Percentiles rank a stretch among this genome's conserved stretches.
Evolutionary conservation across 2,797 vertebrate species (phyloP).

Genomic region (Ambastaia sidthimunki): DNA sequence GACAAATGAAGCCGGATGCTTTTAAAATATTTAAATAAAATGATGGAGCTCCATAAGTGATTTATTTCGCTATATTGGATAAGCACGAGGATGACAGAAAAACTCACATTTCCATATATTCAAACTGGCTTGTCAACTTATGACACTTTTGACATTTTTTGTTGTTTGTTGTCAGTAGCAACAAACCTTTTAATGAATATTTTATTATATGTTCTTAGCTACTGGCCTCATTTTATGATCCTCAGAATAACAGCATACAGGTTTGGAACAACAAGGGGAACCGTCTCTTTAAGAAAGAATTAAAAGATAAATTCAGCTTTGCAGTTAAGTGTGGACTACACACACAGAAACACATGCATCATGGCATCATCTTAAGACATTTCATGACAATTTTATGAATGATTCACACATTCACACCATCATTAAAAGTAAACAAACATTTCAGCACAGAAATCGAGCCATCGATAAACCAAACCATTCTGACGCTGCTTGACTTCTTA

Average conservation of each 20-base stretch:
- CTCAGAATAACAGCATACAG: not conserved
- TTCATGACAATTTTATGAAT: conserved; percentile 14
- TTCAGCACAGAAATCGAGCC: conserved; percentile 21
- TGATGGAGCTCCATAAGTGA: not conserved
- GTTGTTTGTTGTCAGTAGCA: no score
- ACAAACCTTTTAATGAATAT: not conserved
- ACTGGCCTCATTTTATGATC: not conserved
- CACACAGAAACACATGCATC: conserved; percentile 21
- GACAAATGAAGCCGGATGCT: not conserved
- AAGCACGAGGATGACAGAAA: no score
- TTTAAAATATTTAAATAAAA: not conserved
- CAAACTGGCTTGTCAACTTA: no score
- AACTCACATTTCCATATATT: no score
- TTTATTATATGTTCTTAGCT: not conserved
- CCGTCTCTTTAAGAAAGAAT: not conserved
- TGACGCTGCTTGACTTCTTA: not conserved
- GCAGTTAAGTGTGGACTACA: not conserved
- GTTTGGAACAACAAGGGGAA: not conserved
- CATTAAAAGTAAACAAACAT: conserved; percentile 38
- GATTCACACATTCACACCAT: conserved; percentile 33
- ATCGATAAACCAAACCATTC: conserved; percentile 4
- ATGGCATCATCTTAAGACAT: conserved; percentile 23
- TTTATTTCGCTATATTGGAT: not conserved
- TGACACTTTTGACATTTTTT: no score
- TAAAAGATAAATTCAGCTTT: not conserved